Percentiles rank a stretch among this genome's conserved stretches.
phyloP scores from a whole-genome alignment of 2,797 vertebrate species.

The Gymnodraco acuticeps region DNA sequence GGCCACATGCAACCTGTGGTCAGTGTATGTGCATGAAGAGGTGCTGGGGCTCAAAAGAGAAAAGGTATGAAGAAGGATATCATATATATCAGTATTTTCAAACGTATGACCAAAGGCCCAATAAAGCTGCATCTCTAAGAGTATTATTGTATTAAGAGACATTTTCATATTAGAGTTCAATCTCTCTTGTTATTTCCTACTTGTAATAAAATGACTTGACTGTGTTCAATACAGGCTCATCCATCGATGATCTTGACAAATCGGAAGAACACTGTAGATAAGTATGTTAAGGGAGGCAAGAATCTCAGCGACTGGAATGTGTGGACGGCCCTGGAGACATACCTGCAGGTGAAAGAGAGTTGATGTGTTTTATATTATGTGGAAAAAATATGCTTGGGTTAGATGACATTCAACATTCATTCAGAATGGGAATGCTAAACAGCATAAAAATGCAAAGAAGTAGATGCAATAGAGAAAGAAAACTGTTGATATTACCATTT shows the following conservation, averaged over 20 bases:
- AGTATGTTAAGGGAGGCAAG: slow-evolving; percentile 71
- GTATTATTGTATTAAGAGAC: neutral
- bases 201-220: neutral
- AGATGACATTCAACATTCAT: too few relatives aligned
- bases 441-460: too few relatives aligned
- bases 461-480: neutral
- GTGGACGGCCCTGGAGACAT: slow-evolving; percentile 92
- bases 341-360: slow-evolving; percentile 88
- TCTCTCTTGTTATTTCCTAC: neutral
- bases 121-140: neutral
- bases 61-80: slow-evolving; percentile 45
- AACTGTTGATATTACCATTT: too few relatives aligned
- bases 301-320: slow-evolving; percentile 76
- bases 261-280: slow-evolving; percentile 59
- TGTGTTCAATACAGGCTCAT: slow-evolving; percentile 73
- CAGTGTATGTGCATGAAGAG: slow-evolving; percentile 91
- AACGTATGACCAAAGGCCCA: neutral
- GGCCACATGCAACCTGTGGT: slow-evolving; percentile 96
- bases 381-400: too few relatives aligned
- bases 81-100: too few relatives aligned
- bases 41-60: slow-evolving; percentile 85
- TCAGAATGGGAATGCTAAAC: neutral
- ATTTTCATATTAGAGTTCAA: neutral
- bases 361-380: neutral
- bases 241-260: slow-evolving; percentile 24